A percentile compares a stretch with the other conserved stretches of the same genome.
phyloP scores from a whole-genome alignment of 1,140 invertebrate genomes.

The Paraescarpia echinospica region DNA sequence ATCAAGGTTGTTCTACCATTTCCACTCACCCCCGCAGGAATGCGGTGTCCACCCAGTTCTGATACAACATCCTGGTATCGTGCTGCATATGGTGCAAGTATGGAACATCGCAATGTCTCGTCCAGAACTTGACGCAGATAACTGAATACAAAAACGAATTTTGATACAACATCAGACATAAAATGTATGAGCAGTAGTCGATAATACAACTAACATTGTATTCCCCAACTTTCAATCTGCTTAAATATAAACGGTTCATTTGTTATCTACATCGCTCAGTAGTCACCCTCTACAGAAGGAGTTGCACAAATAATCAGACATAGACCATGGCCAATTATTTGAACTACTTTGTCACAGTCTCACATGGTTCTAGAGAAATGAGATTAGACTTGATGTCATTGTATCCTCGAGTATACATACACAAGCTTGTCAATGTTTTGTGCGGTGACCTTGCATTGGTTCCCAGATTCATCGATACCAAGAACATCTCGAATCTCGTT shows the following conservation, averaged over 20 bases:
- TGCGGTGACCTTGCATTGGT: not conserved
- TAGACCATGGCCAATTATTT: too few relatives aligned
- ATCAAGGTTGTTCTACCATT: not conserved
- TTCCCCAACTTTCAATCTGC: not conserved
- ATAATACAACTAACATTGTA: not conserved
- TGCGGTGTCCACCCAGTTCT: slow-evolving; percentile 11
- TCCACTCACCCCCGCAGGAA: slow-evolving; percentile 1
- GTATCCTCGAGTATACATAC: not conserved
- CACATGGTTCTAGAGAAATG: too few relatives aligned
- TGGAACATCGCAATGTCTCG: slow-evolving; percentile 50
- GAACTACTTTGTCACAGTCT: too few relatives aligned
- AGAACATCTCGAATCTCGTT: not conserved
- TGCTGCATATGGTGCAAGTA: slow-evolving; percentile 34
- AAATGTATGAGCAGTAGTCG: not conserved
- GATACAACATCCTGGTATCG: not conserved
- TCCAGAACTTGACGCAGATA: slow-evolving; percentile 52
- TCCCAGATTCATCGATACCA: not conserved
- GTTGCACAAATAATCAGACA: too few relatives aligned
- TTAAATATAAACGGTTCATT: not conserved
- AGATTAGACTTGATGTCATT: too few relatives aligned
- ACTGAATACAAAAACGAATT: slow-evolving; percentile 31
- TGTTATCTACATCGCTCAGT: not conserved
- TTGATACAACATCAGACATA: not conserved
- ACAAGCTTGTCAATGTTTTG: not conserved
- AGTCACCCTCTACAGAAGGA: too few relatives aligned